phyloP scores from a whole-genome alignment of 2,113 vertebrate genomes.

The Microtus pennsylvanicus region DNA sequence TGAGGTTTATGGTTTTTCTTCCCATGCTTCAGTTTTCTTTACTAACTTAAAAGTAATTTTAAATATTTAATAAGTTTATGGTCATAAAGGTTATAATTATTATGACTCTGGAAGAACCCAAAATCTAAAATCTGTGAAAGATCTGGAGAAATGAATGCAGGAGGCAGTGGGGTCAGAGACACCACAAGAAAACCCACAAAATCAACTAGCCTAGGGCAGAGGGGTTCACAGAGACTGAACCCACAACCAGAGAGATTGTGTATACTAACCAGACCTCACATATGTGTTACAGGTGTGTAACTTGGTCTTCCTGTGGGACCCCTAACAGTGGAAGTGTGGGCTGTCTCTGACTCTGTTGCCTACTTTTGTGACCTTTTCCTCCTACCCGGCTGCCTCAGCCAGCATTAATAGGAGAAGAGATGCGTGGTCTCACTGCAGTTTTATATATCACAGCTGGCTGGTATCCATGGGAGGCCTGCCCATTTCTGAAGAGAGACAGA shows the following conservation, averaged over 20 bases:
- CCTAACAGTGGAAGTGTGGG: background rate
- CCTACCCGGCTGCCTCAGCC: background rate
- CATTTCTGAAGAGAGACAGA: background rate
- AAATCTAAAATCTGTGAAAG: background rate
- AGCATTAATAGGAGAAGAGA: background rate
- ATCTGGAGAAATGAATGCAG: background rate
- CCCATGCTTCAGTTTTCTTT: background rate
- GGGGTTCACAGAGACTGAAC: background rate
- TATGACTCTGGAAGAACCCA: background rate
- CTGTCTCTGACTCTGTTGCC: background rate
- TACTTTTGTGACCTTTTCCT: background rate
- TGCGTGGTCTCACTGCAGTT: background rate
- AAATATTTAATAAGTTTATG: background rate
- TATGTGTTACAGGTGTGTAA: background rate
- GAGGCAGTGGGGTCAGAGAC: background rate
- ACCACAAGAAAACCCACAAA: background rate
- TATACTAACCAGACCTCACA: background rate
- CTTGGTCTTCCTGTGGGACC: background rate
- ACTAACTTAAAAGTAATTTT: background rate
- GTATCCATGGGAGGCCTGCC: background rate
- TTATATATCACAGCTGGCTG: background rate
- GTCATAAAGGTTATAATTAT: background rate
- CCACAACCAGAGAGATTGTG: background rate
- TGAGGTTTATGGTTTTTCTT: background rate
- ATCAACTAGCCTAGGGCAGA: background rate